A percentile compares a stretch with the other conserved stretches of the same genome.
phyloP scores from a whole-genome alignment of 2,797 vertebrate species.

The Xenopus petersii region DNA sequence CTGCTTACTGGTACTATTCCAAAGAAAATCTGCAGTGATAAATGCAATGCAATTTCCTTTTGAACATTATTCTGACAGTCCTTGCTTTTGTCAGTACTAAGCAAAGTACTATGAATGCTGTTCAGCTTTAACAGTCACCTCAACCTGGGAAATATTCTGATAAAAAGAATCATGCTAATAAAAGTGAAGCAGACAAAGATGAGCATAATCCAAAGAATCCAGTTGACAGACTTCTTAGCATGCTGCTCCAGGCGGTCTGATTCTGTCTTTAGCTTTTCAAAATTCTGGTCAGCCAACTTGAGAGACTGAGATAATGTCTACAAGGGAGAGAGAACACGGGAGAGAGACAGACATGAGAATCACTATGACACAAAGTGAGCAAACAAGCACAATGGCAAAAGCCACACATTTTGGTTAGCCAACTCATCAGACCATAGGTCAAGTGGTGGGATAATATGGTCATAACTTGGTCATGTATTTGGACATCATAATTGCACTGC shows the following conservation, averaged over 20 bases:
- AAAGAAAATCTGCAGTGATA: too few relatives aligned
- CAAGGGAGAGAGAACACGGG: background rate
- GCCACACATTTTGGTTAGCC: too few relatives aligned
- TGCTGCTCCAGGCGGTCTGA: constrained; percentile 93
- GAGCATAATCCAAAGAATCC: constrained; percentile 94
- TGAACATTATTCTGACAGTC: too few relatives aligned
- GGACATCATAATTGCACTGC: too few relatives aligned
- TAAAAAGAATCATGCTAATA: constrained; percentile 97
- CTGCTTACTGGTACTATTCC: too few relatives aligned
- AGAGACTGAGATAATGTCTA: constrained; percentile 91
- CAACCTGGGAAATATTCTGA: constrained; percentile 88
- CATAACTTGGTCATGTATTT: too few relatives aligned
- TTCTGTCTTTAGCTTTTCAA: constrained; percentile 92
- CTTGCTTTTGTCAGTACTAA: too few relatives aligned
- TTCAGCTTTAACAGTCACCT: constrained; percentile 66
- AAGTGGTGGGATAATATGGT: too few relatives aligned
- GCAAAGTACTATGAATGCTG: too few relatives aligned
- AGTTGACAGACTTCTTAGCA: constrained; percentile 94
- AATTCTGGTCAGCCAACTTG: constrained; percentile 89
- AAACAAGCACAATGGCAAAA: too few relatives aligned
- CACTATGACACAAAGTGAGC: background rate
- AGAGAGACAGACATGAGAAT: background rate
- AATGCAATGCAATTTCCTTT: too few relatives aligned
- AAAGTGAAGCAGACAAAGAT: constrained; percentile 91
- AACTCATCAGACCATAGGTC: too few relatives aligned